Evolutionary conservation across 2,797 vertebrate species (phyloP).

Genomic region (Basileuterus tristriatus): DNA sequence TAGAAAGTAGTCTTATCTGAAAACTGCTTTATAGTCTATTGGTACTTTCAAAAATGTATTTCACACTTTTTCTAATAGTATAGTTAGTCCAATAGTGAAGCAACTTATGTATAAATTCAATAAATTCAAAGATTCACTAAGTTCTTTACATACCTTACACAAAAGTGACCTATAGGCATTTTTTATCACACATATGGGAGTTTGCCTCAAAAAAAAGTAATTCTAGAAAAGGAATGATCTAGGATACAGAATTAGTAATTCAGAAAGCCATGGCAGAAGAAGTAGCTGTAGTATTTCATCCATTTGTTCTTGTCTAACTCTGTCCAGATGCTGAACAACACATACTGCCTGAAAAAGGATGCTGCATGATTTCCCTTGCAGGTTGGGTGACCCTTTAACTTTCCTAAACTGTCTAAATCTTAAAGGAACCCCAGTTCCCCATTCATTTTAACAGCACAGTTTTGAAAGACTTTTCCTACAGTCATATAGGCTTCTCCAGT

Average conservation of each 20-base stretch:
- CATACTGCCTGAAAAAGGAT: background rate
- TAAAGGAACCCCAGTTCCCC: background rate
- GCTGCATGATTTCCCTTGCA: background rate
- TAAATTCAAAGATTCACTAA: background rate
- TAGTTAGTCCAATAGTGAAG: background rate
- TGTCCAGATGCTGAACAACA: background rate
- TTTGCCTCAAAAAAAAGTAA: background rate
- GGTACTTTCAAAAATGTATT: background rate
- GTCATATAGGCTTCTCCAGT: background rate
- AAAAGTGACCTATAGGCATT: background rate
- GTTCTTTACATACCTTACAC: accelerated
- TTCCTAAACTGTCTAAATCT: background rate
- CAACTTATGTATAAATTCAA: background rate
- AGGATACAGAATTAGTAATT: background rate
- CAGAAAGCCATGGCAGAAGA: background rate
- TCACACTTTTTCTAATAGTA: background rate
- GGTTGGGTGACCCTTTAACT: background rate
- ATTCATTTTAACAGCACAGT: background rate
- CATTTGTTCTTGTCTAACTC: background rate
- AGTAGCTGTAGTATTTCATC: background rate
- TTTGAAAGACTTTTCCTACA: background rate
- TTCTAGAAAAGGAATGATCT: background rate
- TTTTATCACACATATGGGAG: background rate
- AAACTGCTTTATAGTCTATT: background rate
- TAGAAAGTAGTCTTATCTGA: background rate